phyloP scores from a whole-genome alignment of 1,140 invertebrate genomes.

The Macrobrachium rosenbergii region DNA sequence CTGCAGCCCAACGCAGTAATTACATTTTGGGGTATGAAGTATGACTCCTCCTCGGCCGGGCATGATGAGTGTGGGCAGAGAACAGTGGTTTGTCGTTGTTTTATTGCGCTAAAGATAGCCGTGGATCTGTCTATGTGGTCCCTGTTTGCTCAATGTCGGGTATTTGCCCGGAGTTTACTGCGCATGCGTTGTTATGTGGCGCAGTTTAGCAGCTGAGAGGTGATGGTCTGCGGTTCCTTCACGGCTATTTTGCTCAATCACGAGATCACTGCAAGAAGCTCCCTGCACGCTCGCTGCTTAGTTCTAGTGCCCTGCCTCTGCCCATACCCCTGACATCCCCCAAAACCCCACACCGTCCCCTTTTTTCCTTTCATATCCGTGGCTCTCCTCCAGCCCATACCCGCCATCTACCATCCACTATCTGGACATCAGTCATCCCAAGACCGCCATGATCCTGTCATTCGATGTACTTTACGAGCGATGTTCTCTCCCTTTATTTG shows the following conservation, averaged over 20 bases:
- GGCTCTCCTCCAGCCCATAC: not conserved
- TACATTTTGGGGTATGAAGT: slow-evolving; percentile 44
- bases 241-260: slow-evolving; percentile 30
- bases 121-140: slow-evolving; percentile 45
- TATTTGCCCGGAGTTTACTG: slow-evolving; percentile 47
- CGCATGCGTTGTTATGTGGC: slow-evolving; percentile 28
- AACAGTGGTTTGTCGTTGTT: slow-evolving; percentile 12
- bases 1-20: slow-evolving; percentile 44
- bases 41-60: slow-evolving; percentile 6
- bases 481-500: too few species aligned
- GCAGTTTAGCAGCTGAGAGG: slow-evolving; percentile 51
- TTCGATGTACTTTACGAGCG: too few species aligned
- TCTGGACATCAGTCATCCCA: too few species aligned
- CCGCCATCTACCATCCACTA: slow-evolving; percentile 1
- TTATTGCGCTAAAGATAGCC: not conserved
- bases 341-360: too few species aligned
- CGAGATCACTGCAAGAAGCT: not conserved
- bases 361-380: not conserved
- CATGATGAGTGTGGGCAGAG: not conserved
- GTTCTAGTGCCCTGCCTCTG: not conserved
- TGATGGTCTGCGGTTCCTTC: slow-evolving; percentile 35
- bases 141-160: slow-evolving; percentile 54
- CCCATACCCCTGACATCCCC: not conserved
- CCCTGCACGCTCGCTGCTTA: too few species aligned
- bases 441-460: too few species aligned